Base-by-base conservation (phyloP, 2,797 vertebrate genomes). In the Takifugu rubripes region DNA sequence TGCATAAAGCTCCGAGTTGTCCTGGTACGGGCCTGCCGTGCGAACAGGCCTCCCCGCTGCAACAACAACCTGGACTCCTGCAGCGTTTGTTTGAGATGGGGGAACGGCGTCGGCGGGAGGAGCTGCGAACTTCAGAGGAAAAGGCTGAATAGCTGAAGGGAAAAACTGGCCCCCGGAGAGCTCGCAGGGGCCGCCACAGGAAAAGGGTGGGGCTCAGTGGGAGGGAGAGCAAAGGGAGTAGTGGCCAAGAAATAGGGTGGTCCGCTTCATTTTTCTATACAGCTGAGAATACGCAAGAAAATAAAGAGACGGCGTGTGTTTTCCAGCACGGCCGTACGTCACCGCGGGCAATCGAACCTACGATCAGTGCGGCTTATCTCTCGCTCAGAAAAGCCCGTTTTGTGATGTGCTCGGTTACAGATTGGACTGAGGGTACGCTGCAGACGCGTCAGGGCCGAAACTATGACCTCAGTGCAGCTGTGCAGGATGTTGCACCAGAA, bases 51-150 rank as follows among this genome's bases (percentile, higher is more conserved):
- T 70, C 67, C 68, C 53, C 6, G 54, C 68, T 67, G 64, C 17
- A 71, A 76, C 68, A 76, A 83, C 74, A 78, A 70, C 54, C 65
- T 17, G 51, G 66, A 65, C 65, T 84, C 63, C 76, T 64, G 70
- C 59, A 56, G 68, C 57, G 59, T 61, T 72, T 77, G 65, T 75
- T 74, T 66, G 68, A 75, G 62, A 56, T 25, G 75, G 46, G 45
- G 53, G 26, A 43, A 14, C 36, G 12, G 36, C 36, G 36, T 11
- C 4, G 17, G 11, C 0, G 2, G 27, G 16, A 6, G 43, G 52
- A 42, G 68, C 47, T 45, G 52, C 55, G 66, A 75, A 68, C 67
- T 61, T 72, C 65, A 82, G 69, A 75, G 68, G 71, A 75, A 81
- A 70, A 74, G 64, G 58, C 42, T 11, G 44, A 75, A 79, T 59